A percentile compares a stretch with the other conserved stretches of the same genome.
phyloP scores from a whole-genome alignment of 2,113 vertebrate genomes.

The Helogale parvula region DNA sequence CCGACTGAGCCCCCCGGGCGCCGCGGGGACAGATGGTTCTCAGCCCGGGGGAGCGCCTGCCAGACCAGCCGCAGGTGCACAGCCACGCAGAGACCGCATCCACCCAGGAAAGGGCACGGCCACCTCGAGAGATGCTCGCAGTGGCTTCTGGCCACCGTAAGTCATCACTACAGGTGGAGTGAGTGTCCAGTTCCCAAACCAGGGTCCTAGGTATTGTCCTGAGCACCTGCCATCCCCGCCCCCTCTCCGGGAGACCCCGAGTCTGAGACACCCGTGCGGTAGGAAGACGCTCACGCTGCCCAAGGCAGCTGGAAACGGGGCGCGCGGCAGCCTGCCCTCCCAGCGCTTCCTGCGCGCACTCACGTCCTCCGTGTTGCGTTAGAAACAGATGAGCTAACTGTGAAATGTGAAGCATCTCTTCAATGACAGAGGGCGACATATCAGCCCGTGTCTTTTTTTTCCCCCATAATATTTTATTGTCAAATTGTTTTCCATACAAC shows the following conservation, averaged over 20 bases:
- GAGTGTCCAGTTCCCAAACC: not conserved
- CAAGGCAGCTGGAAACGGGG: not conserved
- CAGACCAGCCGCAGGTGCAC: not conserved
- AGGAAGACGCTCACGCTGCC: not conserved
- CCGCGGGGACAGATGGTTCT: not conserved
- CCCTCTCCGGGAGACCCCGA: not conserved
- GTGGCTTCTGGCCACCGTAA: not conserved
- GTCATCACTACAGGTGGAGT: not conserved
- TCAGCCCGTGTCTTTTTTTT: not conserved
- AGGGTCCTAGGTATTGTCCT: not conserved
- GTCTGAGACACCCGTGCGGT: not conserved
- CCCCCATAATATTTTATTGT: too few relatives aligned
- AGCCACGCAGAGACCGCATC: too few relatives aligned
- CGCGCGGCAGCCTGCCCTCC: not conserved
- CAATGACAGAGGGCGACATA: not conserved
- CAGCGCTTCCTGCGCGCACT: rapidly evolving
- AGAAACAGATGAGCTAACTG: not conserved
- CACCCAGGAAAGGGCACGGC: not conserved
- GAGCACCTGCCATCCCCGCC: not conserved
- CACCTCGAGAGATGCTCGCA: not conserved
- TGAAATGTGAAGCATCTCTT: not conserved
- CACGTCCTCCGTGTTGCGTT: not conserved
- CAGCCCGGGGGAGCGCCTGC: not conserved
- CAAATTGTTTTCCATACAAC: too few relatives aligned
- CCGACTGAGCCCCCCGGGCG: too few relatives aligned